Evolutionary conservation across 2,113 vertebrate species (phyloP).

Genomic region (Ammospiza caudacuta): DNA sequence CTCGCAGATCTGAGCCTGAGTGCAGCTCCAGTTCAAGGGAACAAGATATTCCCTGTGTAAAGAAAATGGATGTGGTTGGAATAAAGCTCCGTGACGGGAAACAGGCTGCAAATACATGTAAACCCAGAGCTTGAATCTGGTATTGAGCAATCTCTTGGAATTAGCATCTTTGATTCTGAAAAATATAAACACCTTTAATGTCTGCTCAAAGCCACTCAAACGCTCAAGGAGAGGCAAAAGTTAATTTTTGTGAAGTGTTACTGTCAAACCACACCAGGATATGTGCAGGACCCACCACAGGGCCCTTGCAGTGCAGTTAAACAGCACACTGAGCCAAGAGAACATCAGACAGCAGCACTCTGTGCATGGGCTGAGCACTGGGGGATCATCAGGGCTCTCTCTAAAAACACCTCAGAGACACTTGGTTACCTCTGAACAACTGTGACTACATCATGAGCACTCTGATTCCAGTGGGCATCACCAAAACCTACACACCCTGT

Average conservation of each 20-base stretch:
- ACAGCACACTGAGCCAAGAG: neutral
- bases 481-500: neutral
- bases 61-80: constrained; percentile 12
- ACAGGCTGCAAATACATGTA: neutral
- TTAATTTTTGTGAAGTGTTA: neutral
- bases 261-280: neutral
- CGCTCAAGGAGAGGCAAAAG: neutral
- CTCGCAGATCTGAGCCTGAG: constrained; percentile 31
- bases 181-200: neutral
- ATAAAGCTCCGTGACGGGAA: constrained; percentile 2
- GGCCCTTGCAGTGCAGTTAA: neutral
- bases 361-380: neutral
- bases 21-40: constrained; percentile 42
- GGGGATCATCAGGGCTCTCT: neutral
- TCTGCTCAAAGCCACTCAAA: neutral
- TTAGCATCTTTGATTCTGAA: neutral
- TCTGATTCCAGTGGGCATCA: neutral
- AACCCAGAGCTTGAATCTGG: neutral
- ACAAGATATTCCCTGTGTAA: constrained; percentile 8
- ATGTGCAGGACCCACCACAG: neutral
- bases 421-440: neutral
- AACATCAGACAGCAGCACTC: neutral
- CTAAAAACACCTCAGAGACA: neutral
- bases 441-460: neutral
- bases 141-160: neutral